phyloP scores from a whole-genome alignment of 2,113 vertebrate species.

The Cynoglossus semilaevis region DNA sequence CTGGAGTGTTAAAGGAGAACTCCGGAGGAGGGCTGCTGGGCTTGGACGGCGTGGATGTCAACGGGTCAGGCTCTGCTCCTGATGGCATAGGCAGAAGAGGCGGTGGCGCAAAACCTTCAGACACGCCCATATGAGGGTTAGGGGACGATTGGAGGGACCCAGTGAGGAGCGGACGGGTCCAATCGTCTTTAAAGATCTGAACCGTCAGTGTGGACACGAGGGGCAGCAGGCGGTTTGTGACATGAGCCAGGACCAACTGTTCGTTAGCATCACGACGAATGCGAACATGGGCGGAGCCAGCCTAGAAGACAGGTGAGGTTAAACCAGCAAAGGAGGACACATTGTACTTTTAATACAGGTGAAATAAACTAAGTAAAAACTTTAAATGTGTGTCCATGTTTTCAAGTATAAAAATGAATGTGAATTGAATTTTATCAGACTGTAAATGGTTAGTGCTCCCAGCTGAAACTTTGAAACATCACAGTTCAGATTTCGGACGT shows the following conservation, averaged over 20 bases:
- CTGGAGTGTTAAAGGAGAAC: constrained; percentile 91
- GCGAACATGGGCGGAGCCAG: constrained; percentile 92
- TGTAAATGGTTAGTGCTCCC: too few relatives aligned
- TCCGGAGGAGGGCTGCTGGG: constrained; percentile 89
- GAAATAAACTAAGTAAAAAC: background rate
- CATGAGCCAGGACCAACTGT: constrained; percentile 96
- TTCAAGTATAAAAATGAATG: too few relatives aligned
- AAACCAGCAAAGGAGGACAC: too few relatives aligned
- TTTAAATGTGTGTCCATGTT: background rate
- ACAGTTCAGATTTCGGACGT: background rate
- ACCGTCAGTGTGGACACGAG: constrained; percentile 91
- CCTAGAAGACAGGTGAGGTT: constrained; percentile 67
- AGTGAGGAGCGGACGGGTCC: constrained; percentile 85
- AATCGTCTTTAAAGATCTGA: constrained; percentile 98
- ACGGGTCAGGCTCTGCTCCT: constrained; percentile 73
- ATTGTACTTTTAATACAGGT: too few relatives aligned
- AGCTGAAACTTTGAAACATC: too few relatives aligned
- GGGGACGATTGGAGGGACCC: constrained; percentile 74
- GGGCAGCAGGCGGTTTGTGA: constrained; percentile 88
- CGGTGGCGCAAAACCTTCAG: constrained; percentile 70
- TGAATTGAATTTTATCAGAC: too few relatives aligned
- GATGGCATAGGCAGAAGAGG: constrained; percentile 69
- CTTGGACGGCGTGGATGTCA: constrained; percentile 91
- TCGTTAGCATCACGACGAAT: constrained; percentile 97
- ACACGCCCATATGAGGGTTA: constrained; percentile 71